Base-by-base conservation (phyloP, 1,140 invertebrate genomes). In the Ectropis grisescens region DNA sequence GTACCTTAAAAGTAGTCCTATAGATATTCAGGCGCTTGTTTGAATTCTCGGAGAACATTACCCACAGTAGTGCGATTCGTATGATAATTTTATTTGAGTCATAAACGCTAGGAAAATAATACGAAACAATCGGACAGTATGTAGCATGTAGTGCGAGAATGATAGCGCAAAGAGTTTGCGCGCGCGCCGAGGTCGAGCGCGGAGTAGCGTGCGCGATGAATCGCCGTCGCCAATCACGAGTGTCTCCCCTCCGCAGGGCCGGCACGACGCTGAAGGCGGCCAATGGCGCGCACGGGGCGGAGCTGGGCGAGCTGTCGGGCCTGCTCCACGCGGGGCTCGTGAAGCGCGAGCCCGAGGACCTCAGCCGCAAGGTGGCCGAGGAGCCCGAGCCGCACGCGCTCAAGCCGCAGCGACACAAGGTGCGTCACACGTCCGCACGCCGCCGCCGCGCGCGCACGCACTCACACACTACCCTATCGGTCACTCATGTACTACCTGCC, bases 281-380 rank as follows among this genome's bases (percentile, higher is more conserved):
- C 78, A 79, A 79, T 78, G 69, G 72, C 66, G 76, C 65, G 58
- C 75, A 79, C 68, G 81, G 81, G 81, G 82, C 79, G 82, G 82
- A 83, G 82, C 76, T 83, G 58, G 68, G 71, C 61, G 81, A 83
- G 57, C 75, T 83, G 47, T 78, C 80, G 52, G 79, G 79, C 32
- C 67, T 83, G 59, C 74, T 83, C 24, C 79, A 82, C 74, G 79
- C 79, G 62, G 81, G 81, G 47, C 71, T 81, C 61, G 81, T 83
- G 68, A 83, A 83, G 71, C 76, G 81, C 68, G 81, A 83, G 68
- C 81, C 81, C 57, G 81, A 83, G 66, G 81, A 83, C 58, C 79
- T 83, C 38, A 82, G 79, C 79, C 79, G 81, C 66, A 83, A 83
- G 74, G 81, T 82, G 65, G 67, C 62, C 71, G 75, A 76, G 57